Evolutionary conservation across 2,797 vertebrate genomes (phyloP).

Genomic region (Ctenochaetus hawaiiensis): DNA sequence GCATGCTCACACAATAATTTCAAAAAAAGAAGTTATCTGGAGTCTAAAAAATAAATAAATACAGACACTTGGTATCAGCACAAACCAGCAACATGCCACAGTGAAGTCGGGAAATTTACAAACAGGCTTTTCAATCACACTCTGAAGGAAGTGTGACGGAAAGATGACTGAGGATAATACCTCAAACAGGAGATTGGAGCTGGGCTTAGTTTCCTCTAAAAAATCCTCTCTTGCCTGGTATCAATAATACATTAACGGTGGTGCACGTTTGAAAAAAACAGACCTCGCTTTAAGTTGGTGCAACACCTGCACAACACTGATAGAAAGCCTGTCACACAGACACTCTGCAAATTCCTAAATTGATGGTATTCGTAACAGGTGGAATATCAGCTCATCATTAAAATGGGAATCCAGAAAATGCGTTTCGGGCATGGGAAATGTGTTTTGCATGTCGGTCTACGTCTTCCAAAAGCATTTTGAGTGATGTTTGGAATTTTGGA

Average conservation of each 20-base stretch:
- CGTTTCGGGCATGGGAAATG: not conserved
- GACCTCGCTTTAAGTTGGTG: slow-evolving; percentile 30
- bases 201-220: slow-evolving; percentile 44
- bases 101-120: slow-evolving; percentile 44
- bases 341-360: slow-evolving; percentile 37
- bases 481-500: slow-evolving; percentile 29
- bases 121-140: slow-evolving; percentile 39
- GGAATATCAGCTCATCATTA: slow-evolving; percentile 42
- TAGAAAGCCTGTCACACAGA: slow-evolving; percentile 51
- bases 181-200: slow-evolving; percentile 45
- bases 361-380: slow-evolving; percentile 24
- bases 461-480: not conserved
- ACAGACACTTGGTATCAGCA: slow-evolving; percentile 29
- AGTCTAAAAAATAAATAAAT: slow-evolving; percentile 22
- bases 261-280: slow-evolving; percentile 37
- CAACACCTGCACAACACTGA: slow-evolving; percentile 58
- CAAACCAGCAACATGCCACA: slow-evolving; percentile 22
- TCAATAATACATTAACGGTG: slow-evolving; percentile 40
- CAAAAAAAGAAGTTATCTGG: slow-evolving; percentile 10
- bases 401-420: slow-evolving; percentile 29
- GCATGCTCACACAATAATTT: slow-evolving; percentile 20
- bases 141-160: slow-evolving; percentile 33
- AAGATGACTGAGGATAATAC: slow-evolving; percentile 59
- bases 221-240: slow-evolving; percentile 49
- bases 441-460: slow-evolving; percentile 4